Percentiles rank a stretch among this genome's conserved stretches.
Evolutionary conservation across 2,797 vertebrate genomes (phyloP).

Genomic region (Cynodonichthys magdalenae): DNA sequence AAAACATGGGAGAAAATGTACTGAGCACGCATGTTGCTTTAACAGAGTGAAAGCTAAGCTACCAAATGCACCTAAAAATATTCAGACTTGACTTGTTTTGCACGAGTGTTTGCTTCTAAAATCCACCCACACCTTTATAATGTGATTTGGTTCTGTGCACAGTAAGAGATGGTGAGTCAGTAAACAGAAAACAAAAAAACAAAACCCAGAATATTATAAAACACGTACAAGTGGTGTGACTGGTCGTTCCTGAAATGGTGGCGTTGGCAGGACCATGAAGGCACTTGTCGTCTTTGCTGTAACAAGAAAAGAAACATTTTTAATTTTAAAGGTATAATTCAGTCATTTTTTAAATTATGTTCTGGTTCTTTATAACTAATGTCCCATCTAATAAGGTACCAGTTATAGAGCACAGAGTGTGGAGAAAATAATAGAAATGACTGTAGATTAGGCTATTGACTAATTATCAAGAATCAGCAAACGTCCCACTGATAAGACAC

Average conservation of each 20-base stretch:
- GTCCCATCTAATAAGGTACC: too few relatives aligned
- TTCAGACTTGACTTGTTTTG: background rate
- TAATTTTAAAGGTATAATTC: background rate
- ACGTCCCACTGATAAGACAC: too few relatives aligned
- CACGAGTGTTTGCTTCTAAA: background rate
- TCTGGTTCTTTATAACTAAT: too few relatives aligned
- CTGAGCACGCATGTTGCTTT: background rate
- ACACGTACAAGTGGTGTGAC: conserved; percentile 67
- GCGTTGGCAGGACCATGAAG: conserved; percentile 68
- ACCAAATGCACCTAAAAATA: background rate
- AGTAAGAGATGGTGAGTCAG: background rate
- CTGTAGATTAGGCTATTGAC: too few relatives aligned
- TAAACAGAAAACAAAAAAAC: background rate
- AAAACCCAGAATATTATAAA: background rate
- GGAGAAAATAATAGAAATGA: too few relatives aligned
- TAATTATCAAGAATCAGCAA: too few relatives aligned
- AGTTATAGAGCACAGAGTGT: too few relatives aligned
- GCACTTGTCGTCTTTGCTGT: conserved; percentile 60
- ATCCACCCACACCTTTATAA: background rate
- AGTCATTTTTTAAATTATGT: too few relatives aligned
- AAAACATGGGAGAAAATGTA: background rate
- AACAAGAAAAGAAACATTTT: background rate
- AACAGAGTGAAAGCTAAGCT: background rate
- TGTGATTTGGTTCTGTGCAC: conserved; percentile 4
- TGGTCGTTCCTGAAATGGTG: conserved; percentile 70